phyloP scores from a whole-genome alignment of 2,888 invertebrate species.

The Trichacis sp. region DNA sequence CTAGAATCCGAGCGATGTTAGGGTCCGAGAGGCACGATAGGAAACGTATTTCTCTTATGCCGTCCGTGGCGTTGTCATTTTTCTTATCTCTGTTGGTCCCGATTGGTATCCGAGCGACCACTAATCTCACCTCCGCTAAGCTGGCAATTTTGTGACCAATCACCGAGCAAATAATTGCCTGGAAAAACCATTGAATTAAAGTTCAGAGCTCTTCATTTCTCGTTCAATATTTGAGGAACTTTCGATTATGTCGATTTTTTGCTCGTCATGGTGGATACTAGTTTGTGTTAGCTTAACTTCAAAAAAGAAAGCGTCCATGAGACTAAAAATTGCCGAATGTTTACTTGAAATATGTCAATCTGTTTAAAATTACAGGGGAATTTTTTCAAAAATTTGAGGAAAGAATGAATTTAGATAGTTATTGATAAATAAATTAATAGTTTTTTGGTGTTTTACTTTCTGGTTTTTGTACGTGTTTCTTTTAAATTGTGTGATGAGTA shows the following conservation, averaged over 20 bases:
- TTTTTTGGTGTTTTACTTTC: too few relatives aligned
- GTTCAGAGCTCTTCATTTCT: background rate
- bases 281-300: too few relatives aligned
- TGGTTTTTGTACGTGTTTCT: too few relatives aligned
- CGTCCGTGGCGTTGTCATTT: conserved; percentile 67
- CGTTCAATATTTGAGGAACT: background rate
- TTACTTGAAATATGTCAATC: too few relatives aligned
- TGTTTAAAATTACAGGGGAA: too few relatives aligned
- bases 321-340: background rate
- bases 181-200: conserved; percentile 22
- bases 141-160: conserved; percentile 68
- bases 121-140: conserved; percentile 69
- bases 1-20: conserved; percentile 77
- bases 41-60: conserved; percentile 76
- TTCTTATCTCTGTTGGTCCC: conserved; percentile 64
- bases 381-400: too few relatives aligned
- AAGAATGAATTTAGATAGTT: too few relatives aligned
- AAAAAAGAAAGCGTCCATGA: background rate
- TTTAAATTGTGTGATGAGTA: too few relatives aligned
- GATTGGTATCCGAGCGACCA: conserved; percentile 71
- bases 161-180: conserved; percentile 73
- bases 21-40: conserved; percentile 77
- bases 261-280: background rate
- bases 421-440: too few relatives aligned
- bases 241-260: background rate